These are phyloP conservation scores for Rhegmatorhina hoffmannsi DNA, from an alignment of 2,113 vertebrate species.

Conservation along the genomic window DNA sequence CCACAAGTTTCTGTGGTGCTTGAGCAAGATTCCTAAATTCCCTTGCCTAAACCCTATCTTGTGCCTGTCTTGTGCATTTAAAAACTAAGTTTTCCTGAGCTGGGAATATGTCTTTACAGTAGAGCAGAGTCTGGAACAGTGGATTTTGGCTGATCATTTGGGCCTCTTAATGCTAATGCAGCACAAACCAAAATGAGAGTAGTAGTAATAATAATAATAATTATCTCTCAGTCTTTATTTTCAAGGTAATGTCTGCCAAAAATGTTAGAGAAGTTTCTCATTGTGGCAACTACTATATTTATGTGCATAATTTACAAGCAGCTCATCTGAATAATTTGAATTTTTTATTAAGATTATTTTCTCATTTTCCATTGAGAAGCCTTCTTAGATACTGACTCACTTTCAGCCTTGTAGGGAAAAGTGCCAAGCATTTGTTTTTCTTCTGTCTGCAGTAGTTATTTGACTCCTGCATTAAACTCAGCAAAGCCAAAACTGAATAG, in stretches of 20 bases:
- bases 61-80: not conserved
- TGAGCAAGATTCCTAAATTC: not conserved
- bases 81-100: not conserved
- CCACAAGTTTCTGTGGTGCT: not conserved
- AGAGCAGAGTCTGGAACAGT: not conserved
- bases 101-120: not conserved
- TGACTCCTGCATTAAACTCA: slow-evolving; percentile 43
- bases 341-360: slow-evolving; percentile 66
- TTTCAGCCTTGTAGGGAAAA: slow-evolving; percentile 18
- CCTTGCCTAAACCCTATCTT: not conserved
- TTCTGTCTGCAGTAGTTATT: slow-evolving; percentile 56
- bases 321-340: slow-evolving; percentile 60
- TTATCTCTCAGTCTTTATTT: slow-evolving; percentile 42
- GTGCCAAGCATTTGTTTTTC: slow-evolving; percentile 56
- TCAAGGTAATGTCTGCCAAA: slow-evolving; percentile 59
- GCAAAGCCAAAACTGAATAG: slow-evolving; percentile 46
- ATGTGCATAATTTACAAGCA: slow-evolving; percentile 38
- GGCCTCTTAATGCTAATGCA: slow-evolving; percentile 18
- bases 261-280: slow-evolving; percentile 57
- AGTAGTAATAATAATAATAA: slow-evolving; percentile 41
- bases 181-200: slow-evolving; percentile 12
- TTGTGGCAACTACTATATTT: slow-evolving; percentile 52
- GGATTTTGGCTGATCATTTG: not conserved
- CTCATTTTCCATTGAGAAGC: slow-evolving; percentile 57
- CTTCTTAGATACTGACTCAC: slow-evolving; percentile 52